A percentile compares a stretch with the other conserved stretches of the same genome.
phyloP scores from a whole-genome alignment of 2,888 invertebrate genomes.

The Stictocephala bisonia region DNA sequence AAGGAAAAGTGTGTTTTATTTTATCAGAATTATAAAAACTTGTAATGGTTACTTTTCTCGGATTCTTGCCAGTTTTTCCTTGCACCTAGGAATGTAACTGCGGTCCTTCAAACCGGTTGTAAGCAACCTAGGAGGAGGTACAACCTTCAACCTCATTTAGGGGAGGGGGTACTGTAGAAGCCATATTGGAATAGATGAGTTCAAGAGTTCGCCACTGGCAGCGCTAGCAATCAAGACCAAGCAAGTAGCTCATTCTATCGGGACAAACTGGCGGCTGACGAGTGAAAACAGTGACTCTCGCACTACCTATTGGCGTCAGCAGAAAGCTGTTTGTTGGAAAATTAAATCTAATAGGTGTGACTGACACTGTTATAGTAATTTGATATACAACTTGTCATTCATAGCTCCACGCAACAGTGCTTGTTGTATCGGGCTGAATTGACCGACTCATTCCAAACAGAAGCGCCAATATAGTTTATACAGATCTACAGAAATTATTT shows the following conservation, averaged over 20 bases:
- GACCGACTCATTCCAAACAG: no score
- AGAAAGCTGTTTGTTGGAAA: slow-evolving; percentile 5
- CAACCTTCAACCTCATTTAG: neutral
- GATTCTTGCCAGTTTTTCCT: neutral
- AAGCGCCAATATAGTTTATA: no score
- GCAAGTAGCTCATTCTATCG: no score
- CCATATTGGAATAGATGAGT: slow-evolving; percentile 33
- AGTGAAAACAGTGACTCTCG: neutral
- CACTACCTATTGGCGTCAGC: neutral
- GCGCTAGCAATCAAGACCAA: slow-evolving; percentile 7
- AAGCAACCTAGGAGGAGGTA: neutral
- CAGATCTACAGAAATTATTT: no score
- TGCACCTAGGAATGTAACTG: no score
- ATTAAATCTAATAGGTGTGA: slow-evolving; percentile 14
- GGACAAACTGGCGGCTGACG: neutral
- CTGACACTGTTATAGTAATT: slow-evolving; percentile 22
- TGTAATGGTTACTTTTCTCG: neutral
- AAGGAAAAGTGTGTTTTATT: no score
- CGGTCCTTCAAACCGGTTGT: slow-evolving; percentile 2
- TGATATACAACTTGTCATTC: no score
- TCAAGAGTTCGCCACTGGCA: neutral
- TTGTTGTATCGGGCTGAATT: no score
- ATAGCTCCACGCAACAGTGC: no score
- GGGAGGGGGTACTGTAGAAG: slow-evolving; percentile 10
- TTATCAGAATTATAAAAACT: no score